Base-by-base conservation (phyloP, 2,113 vertebrate species). In the Mobula birostris region DNA sequence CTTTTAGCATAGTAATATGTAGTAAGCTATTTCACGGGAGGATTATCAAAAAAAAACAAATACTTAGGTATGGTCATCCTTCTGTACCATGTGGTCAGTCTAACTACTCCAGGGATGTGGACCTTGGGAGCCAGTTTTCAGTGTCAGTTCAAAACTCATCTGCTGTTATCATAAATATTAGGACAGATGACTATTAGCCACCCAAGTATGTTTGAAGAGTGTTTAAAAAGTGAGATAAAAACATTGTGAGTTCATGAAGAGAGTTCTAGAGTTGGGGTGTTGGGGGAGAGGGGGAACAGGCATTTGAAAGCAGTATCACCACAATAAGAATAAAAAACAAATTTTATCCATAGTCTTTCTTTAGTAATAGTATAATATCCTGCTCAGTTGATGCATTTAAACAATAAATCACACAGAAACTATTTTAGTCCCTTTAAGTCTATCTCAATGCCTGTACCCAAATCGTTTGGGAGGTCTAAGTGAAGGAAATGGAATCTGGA, bases 401-500 rank as follows among this genome's bases (percentile, higher is more conserved):
- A 58, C 8, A 58, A 83, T 48, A 27, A 48, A 83, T 48, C 19
- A 58, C 48, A 85, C 48, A 85, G 40, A 85, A 85, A 9, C 12
- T 85, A 85, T 24, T 17, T 2, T 56, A 21, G 6, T 58, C 58
- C 8, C 1, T 85, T 8, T 24, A 56, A 58, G 82, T 24, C 21
- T 48, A 56, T 58, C 80, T 27, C 58, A 87, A 87, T 1, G 61
- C 27, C 83, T 61, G 12, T 29, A 77, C 76, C 83, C 40, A 82
- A 87, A 29, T 9, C 14, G 56, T 63, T 88, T 5, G 24, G 56
- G 12, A 61, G 58, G 83, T 63, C 83, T 63, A 63, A n/a, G 56
- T 17, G 61, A 88, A 88, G 83, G 83, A 88, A 63, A 88, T 63
- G 58, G 27, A 88, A 58, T 58, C 58, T 88, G 83, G 61, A 63